Conservation (phyloP, 2,888 invertebrate genomes). For the Eudemis profundana region DNA sequence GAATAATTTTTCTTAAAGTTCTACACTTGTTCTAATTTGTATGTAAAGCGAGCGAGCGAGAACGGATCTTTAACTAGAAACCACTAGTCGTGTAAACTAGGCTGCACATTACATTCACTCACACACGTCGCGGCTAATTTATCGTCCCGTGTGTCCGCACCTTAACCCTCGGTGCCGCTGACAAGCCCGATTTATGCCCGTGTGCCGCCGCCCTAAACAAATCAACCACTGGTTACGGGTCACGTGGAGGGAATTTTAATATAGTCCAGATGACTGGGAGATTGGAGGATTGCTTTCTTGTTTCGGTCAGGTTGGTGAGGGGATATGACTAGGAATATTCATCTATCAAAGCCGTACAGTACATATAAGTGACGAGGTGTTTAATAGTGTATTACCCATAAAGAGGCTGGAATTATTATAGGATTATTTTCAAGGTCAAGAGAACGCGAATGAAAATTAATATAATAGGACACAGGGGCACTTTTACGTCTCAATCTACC, state of each 20-base stretch:
- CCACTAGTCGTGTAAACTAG: conserved; percentile 51
- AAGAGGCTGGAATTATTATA: no score
- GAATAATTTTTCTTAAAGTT: no score
- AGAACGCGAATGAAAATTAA: no score
- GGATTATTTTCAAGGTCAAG: no score
- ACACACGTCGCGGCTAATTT: conserved; percentile 65
- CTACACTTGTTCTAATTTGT: neutral
- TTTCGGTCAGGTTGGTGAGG: conserved; percentile 47
- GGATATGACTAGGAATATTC: conserved; percentile 9
- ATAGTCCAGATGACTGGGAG: conserved; percentile 39
- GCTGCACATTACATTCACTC: conserved; percentile 63
- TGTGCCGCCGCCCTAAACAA: conserved; percentile 57
- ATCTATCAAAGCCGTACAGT: neutral
- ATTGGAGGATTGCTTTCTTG: conserved; percentile 29
- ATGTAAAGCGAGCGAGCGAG: neutral
- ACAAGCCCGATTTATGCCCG: conserved; percentile 68
- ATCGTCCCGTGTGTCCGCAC: conserved; percentile 69
- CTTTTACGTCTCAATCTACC: no score
- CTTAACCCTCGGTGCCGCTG: conserved; percentile 70
- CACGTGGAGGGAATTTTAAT: conserved; percentile 48
- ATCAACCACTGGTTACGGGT: conserved; percentile 50
- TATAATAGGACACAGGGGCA: no score
- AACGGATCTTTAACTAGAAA: conserved; percentile 3
- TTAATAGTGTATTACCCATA: no score
- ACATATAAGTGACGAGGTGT: neutral